Evolutionary conservation across 2,888 invertebrate species (phyloP).

Genomic region (Kuschelorhynchus macadamiae): DNA sequence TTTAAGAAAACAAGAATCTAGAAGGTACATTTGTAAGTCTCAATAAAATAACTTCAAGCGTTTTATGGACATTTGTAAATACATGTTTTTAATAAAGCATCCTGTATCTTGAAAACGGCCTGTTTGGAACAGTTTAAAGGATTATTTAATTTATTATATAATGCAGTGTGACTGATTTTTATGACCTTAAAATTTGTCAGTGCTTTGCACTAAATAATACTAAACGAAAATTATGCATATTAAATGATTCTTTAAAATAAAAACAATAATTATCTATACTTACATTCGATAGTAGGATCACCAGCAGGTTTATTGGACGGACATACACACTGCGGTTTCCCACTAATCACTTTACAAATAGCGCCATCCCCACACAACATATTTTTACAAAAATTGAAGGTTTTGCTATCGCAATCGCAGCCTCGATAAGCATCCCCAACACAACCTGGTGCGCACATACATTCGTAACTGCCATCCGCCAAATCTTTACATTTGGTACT

Average conservation of each 20-base stretch:
- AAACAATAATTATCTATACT: slow-evolving; percentile 67
- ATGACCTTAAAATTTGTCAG: too few relatives aligned
- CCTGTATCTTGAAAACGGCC: too few relatives aligned
- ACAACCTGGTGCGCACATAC: slow-evolving; percentile 85
- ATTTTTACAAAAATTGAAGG: slow-evolving; percentile 82
- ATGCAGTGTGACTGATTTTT: too few relatives aligned
- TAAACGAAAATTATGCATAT: background rate
- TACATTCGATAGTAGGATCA: slow-evolving; percentile 89
- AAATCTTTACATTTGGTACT: slow-evolving; percentile 87
- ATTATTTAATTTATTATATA: too few relatives aligned
- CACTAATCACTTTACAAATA: slow-evolving; percentile 79
- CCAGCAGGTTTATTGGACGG: slow-evolving; percentile 86
- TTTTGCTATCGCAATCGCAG: slow-evolving; percentile 81
- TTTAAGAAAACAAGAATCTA: too few relatives aligned
- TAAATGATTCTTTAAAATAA: background rate
- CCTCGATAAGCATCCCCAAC: slow-evolving; percentile 82
- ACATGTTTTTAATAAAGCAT: too few relatives aligned
- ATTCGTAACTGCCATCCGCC: slow-evolving; percentile 78
- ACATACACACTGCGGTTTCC: slow-evolving; percentile 85
- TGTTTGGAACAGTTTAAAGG: too few relatives aligned
- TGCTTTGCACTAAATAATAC: too few relatives aligned
- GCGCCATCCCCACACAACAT: slow-evolving; percentile 88
- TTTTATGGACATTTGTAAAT: too few relatives aligned
- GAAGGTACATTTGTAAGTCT: too few relatives aligned
- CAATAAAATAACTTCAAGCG: too few relatives aligned